Evolutionary conservation across 2,888 invertebrate species (phyloP), one percentile per base, ranked within the genome.

Genomic region (Pristionchus arcanus): DNA sequence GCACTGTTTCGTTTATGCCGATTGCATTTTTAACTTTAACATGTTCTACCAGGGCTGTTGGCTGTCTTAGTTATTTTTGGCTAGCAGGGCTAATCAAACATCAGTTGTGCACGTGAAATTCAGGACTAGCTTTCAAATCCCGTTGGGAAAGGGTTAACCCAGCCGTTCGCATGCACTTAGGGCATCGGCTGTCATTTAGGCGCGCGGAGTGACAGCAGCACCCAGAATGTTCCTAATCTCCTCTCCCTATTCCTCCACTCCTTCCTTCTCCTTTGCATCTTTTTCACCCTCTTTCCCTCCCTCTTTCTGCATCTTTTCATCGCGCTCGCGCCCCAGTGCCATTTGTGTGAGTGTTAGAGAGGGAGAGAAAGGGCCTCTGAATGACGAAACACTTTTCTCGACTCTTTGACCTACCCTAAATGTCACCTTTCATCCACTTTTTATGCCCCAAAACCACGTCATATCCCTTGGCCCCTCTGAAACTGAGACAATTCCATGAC

Each of bases 201-300:
- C n/a, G 81, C 81, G 49, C 49, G 11, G 42, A 15, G 49, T 19
- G 49, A n/a, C 84, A 59, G 53, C 37, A 42, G 59, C 55, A 63
- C 63, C 84, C 63, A 85, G 84, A 85, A 85, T 85, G 84, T 87
- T 87, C 71, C 53, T 68, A 59, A 59, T 88, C n/a, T 49, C 63
- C n/a, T 63, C 37, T 88, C 88, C 53, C 34, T 68, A 53, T 53
- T 53, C 42, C 49, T 42, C 55, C 55, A 31, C 87, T 49, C 28
- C 68, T 87, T 55, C 55, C 55, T 55, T 37, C 59, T 85, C 49
- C 49, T 85, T 59, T 59, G 21, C 53, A 31, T 63, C 66, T 86
- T 42, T 86, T 87, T 31, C 59, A 16, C 71, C 16, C 59, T 28
- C 85, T 85, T 15, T 4, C 34, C 59, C 85, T 31, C 28, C 28